These are phyloP conservation scores for Troilus luridus DNA, from an alignment of 2,888 invertebrate species.

Conservation along the genomic window DNA sequence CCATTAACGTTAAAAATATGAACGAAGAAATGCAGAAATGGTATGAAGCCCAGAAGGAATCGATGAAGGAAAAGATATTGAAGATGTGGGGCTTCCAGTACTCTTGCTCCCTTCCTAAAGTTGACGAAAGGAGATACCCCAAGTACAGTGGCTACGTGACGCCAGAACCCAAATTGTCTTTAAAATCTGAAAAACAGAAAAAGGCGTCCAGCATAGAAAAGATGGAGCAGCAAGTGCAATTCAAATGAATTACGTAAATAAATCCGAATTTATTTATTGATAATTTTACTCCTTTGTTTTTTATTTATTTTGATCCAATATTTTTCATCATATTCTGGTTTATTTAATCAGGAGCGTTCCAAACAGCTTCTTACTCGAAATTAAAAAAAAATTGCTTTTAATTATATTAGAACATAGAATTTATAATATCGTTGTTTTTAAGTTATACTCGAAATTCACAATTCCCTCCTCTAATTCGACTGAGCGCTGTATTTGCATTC, in stretches of 20 bases:
- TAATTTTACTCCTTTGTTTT: neutral
- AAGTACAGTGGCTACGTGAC: neutral
- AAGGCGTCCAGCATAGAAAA: neutral
- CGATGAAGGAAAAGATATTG: neutral
- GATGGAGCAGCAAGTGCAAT: neutral
- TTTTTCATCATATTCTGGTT: neutral
- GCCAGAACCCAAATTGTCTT: neutral
- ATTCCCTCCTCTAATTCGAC: too few species aligned
- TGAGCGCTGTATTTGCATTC: too few species aligned
- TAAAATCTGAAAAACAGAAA: neutral
- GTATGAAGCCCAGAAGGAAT: neutral
- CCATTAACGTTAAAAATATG: neutral
- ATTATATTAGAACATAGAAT: too few species aligned
- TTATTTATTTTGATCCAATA: neutral
- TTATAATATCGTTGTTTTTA: too few species aligned
- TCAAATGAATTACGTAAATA: neutral
- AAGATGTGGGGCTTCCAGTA: slow-evolving; percentile 21
- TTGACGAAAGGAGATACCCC: neutral
- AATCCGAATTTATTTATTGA: neutral
- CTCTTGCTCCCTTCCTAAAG: neutral
- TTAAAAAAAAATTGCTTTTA: too few species aligned
- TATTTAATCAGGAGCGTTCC: neutral
- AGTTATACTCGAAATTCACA: too few species aligned
- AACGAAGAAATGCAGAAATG: slow-evolving; percentile 30
- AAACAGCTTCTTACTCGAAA: too few species aligned